Base-by-base conservation (phyloP, 1,140 invertebrate genomes). In the Bombus difficillimus region DNA sequence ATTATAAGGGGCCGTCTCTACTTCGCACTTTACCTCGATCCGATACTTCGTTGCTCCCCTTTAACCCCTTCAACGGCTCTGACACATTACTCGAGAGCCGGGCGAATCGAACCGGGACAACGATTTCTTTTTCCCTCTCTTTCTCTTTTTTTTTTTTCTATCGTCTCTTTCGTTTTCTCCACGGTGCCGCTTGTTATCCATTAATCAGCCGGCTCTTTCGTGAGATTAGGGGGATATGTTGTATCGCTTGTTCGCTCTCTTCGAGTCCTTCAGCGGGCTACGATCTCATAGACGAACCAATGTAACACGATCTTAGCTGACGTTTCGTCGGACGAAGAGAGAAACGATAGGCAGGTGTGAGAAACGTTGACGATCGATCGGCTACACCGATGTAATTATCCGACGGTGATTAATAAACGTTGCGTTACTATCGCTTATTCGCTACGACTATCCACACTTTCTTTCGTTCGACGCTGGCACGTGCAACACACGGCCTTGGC, bases 1-100 rank as follows among this genome's bases (percentile, higher is more conserved):
- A 90, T 89, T 90, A 90, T 87, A 89, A 90, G 89, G 86, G 86
- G 88, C 86, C 89, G 86, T 89, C 82, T 90, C 88, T 76, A 90
- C 88, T 90, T 90, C 89, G 89, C 89, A 90, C 89, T 90, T 90
- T 90, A 85, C 88, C 86, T 87, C 86, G 83, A 90, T 87, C 85
- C 85, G 80, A 86, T 86, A 83, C 85, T 74, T 72, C 77, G 84
- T 80, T 83, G 73, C 86, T 77, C 85, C 89, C 88, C 85, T 89
- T 89, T 90, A 87, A 90, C 88, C 89, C 83, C 84, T 90, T 86
- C 92, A 91, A 88, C 86, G 75, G 57, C 22, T 84, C 87, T 93
- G 92, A 85, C 87, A 78, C 88, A 80, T 88, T 71, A 85, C 66
- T 34, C 57, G 62, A 87, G 75, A 62, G 15, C 13, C 15, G 13